Percentiles rank a stretch among this genome's conserved stretches.
Evolutionary conservation across 2,797 vertebrate species (phyloP).

Genomic region (Oreochromis mossambicus): DNA sequence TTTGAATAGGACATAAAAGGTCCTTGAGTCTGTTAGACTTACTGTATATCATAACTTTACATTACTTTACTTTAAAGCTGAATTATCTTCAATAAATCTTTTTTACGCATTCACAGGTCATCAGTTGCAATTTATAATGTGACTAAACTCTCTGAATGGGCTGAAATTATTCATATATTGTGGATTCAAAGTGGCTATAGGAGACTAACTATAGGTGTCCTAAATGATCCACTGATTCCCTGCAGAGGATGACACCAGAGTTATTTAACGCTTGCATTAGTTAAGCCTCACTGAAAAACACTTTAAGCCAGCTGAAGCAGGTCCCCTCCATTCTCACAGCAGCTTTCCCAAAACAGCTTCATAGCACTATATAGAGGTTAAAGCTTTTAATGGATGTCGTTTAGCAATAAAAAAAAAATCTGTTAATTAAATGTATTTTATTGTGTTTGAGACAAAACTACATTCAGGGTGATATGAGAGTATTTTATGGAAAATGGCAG

Average conservation of each 20-base stretch:
- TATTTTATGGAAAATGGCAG: background rate
- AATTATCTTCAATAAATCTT: slow-evolving; percentile 5
- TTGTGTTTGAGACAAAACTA: background rate
- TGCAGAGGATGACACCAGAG: slow-evolving; percentile 20
- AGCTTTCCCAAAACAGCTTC: background rate
- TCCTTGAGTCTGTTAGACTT: slow-evolving; percentile 17
- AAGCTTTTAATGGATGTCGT: background rate
- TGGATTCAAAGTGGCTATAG: slow-evolving; percentile 32
- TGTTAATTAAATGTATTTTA: background rate
- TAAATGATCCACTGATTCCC: slow-evolving; percentile 37
- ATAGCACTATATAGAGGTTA: background rate
- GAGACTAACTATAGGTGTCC: slow-evolving; percentile 49
- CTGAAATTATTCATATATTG: slow-evolving; percentile 3
- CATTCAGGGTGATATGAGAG: background rate
- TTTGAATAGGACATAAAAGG: slow-evolving; percentile 36
- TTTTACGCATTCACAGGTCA: slow-evolving; percentile 15
- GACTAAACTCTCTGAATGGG: background rate
- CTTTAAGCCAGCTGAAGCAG: slow-evolving; percentile 35
- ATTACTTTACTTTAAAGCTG: slow-evolving; percentile 8
- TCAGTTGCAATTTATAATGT: slow-evolving; percentile 3
- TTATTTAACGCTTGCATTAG: slow-evolving; percentile 53
- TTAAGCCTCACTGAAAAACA: slow-evolving; percentile 36
- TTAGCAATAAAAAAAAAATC: background rate
- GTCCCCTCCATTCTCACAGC: slow-evolving; percentile 4
- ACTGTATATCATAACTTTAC: slow-evolving; percentile 13